A percentile compares a stretch with the other conserved stretches of the same genome.
Conservation (phyloP, 2,113 vertebrate species). For the Leptosomus discolor region DNA sequence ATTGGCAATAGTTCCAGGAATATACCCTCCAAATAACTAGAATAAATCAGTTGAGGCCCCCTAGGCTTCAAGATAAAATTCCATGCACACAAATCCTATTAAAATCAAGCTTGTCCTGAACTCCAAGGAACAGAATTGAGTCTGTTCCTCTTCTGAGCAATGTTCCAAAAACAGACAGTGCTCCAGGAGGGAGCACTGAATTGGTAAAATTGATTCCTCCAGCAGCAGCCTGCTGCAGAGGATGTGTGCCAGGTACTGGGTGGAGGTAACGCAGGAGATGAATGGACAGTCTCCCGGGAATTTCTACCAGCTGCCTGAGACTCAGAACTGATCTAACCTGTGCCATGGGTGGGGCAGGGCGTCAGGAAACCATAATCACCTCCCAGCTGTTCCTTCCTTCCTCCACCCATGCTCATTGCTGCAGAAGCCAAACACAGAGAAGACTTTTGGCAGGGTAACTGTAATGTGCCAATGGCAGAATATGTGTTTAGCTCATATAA, state of each 20-base stretch:
- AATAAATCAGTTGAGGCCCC: neutral
- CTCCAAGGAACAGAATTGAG: neutral
- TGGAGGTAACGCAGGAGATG: constrained; percentile 24
- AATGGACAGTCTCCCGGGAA: constrained; percentile 3
- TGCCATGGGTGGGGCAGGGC: constrained; percentile 52
- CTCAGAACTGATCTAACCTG: constrained; percentile 58
- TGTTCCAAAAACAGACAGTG: neutral
- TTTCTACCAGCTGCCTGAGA: constrained; percentile 39
- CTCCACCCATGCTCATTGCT: constrained; percentile 38
- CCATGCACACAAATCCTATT: neutral
- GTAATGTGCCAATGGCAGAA: constrained; percentile 44
- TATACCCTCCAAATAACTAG: neutral
- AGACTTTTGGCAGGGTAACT: constrained; percentile 30
- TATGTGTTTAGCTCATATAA: constrained; percentile 35
- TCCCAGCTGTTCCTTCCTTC: constrained; percentile 64
- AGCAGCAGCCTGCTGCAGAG: neutral
- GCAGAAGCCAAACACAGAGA: constrained; percentile 7
- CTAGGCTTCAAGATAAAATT: neutral
- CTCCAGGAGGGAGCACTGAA: neutral
- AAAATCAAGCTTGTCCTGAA: neutral
- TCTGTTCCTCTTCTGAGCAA: neutral
- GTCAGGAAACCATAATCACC: constrained; percentile 37
- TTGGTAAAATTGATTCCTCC: neutral
- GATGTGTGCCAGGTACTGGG: constrained; percentile 38
- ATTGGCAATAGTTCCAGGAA: neutral